Conservation (phyloP, 2,797 vertebrate genomes). For the Poeciliopsis paucimaculata region DNA sequence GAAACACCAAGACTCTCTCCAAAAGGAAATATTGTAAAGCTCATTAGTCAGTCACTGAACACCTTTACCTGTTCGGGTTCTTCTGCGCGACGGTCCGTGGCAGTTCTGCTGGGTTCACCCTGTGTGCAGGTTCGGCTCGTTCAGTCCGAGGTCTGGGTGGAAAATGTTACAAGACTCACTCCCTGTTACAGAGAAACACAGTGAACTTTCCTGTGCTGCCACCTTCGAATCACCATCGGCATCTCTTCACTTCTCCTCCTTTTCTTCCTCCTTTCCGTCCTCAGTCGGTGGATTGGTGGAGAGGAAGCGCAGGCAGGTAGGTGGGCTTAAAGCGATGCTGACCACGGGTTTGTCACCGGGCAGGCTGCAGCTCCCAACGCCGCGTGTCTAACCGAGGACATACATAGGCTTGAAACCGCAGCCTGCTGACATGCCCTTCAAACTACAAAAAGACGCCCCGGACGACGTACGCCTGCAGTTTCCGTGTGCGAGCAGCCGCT, state of each 20-base stretch:
- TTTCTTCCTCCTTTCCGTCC: slow-evolving; percentile 18
- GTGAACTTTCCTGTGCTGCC: slow-evolving; percentile 49
- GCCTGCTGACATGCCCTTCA: slow-evolving; percentile 62
- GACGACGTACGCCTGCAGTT: slow-evolving; percentile 18
- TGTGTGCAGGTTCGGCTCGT: slow-evolving; percentile 25
- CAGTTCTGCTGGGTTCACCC: slow-evolving; percentile 1
- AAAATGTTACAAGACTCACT: background rate
- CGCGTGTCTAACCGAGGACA: slow-evolving; percentile 22
- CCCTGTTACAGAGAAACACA: slow-evolving; percentile 12
- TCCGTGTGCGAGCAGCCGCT: slow-evolving; percentile 52
- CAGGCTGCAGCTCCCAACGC: slow-evolving; percentile 50
- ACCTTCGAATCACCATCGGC: slow-evolving; percentile 58
- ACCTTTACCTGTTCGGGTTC: slow-evolving; percentile 59
- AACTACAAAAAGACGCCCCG: slow-evolving; percentile 29
- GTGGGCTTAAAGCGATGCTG: slow-evolving; percentile 25
- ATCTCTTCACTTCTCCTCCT: slow-evolving; percentile 47
- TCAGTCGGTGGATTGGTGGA: slow-evolving; percentile 27
- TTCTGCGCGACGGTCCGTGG: slow-evolving; percentile 4
- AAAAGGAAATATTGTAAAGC: background rate
- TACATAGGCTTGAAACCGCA: slow-evolving; percentile 28
- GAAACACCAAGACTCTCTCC: background rate
- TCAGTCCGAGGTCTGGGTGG: slow-evolving; percentile 11
- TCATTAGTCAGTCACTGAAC: slow-evolving; percentile 25
- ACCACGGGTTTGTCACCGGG: background rate
- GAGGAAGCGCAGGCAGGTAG: slow-evolving; percentile 25